phyloP scores from a whole-genome alignment of 1,140 invertebrate genomes.

The Cheumatopsyche charites region DNA sequence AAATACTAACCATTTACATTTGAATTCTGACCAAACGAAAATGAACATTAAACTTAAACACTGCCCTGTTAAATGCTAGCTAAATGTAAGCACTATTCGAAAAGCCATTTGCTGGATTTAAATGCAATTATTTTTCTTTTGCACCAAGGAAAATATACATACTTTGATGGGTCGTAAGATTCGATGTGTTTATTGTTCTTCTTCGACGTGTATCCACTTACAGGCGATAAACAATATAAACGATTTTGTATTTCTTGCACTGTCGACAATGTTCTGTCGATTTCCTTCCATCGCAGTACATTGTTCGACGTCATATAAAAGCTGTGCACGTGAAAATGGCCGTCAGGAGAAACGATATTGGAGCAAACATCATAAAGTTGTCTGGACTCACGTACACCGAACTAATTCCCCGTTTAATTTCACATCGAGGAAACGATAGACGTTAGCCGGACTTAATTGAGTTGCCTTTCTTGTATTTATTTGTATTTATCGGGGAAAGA shows the following conservation, averaged over 20 bases:
- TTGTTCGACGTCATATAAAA: not conserved
- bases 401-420: constrained; percentile 10
- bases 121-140: too few relatives aligned
- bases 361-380: constrained; percentile 17
- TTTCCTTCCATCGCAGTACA: not conserved
- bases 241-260: not conserved
- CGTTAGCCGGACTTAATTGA: not conserved
- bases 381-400: not conserved
- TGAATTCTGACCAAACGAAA: too few relatives aligned
- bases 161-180: too few relatives aligned
- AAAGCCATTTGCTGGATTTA: too few relatives aligned
- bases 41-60: too few relatives aligned
- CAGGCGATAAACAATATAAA: not conserved
- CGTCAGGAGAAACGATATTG: not conserved
- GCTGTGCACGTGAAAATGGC: too few relatives aligned
- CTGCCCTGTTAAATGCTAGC: too few relatives aligned
- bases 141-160: too few relatives aligned
- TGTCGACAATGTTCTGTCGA: constrained; percentile 3
- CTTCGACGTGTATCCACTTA: not conserved
- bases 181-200: not conserved
- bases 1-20: too few relatives aligned
- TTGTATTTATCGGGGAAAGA: too few relatives aligned
- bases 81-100: too few relatives aligned
- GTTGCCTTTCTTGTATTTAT: not conserved
- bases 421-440: not conserved